A percentile compares a stretch with the other conserved stretches of the same genome.
Conservation (phyloP, 2,113 vertebrate genomes). For the Reinhardtius hippoglossoides region DNA sequence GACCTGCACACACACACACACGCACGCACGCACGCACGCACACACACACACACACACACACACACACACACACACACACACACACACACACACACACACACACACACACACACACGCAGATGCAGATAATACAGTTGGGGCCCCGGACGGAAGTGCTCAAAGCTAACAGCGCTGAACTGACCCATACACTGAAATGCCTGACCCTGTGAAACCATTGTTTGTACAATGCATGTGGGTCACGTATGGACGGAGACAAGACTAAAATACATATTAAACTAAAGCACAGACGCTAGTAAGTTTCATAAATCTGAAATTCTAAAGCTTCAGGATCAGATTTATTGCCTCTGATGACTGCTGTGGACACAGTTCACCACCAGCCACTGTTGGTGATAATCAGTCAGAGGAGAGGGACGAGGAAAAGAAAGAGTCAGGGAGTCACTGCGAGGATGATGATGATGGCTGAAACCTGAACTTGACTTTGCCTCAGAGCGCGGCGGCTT, state of each 20-base stretch:
- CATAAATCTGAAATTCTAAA: too few relatives aligned
- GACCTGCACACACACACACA: slow-evolving; percentile 3
- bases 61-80: not conserved
- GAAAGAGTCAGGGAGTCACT: not conserved
- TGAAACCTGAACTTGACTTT: slow-evolving; percentile 46
- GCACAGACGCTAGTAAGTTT: not conserved
- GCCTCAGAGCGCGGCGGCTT: slow-evolving; percentile 1
- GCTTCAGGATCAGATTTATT: too few relatives aligned
- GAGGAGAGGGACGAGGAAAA: not conserved
- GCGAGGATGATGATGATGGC: not conserved
- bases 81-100: not conserved
- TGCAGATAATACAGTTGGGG: slow-evolving; percentile 73
- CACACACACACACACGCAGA: slow-evolving; percentile 29
- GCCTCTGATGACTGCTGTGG: not conserved
- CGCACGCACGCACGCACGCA: not conserved
- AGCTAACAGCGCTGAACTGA: slow-evolving; percentile 72
- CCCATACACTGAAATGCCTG: slow-evolving; percentile 74
- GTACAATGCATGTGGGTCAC: slow-evolving; percentile 31
- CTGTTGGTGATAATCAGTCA: not conserved
- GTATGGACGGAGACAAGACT: slow-evolving; percentile 25
- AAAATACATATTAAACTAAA: slow-evolving; percentile 40
- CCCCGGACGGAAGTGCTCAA: slow-evolving; percentile 73
- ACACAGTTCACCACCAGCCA: not conserved
- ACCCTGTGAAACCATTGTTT: slow-evolving; percentile 79
- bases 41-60: slow-evolving; percentile 10